Base-by-base conservation (phyloP, 2,888 invertebrate species). In the Conchocele bisecta region DNA sequence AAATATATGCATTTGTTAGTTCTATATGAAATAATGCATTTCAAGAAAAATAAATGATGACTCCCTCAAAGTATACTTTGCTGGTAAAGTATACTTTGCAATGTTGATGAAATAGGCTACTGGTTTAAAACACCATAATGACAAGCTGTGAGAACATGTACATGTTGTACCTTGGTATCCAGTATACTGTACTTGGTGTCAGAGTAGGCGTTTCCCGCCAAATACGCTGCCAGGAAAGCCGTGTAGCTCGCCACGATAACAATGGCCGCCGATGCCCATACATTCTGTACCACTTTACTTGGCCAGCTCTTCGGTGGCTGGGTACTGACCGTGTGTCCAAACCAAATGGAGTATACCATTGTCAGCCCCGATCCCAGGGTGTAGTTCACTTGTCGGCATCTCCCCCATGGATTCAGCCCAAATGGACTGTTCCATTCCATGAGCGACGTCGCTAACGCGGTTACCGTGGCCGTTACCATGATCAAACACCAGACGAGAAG, bases 291-390 rank as follows among this genome's bases (percentile, higher is more conserved):
- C 92, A 97, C 97, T 92, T 97, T 97, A 91, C 97, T 97, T 85
- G 98, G 97, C 98, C 98, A 98, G 80, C 97, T 97, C 92, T 98
- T 97, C 26, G 98, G 98, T 20, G 97, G 97, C 85, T 98, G 97
- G 89, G 97, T 97, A 65, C 97, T 97, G 50, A 97, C 97, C 79
- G 97, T 93, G 92, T 97, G 97, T 64, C 97, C 97, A 91, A 97
- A 97, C 61, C 97, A 93, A 65, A 97, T 93, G 26, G 97, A 97
- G 95, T 97, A 97, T 94, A 97, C 97, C 79, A 97, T 97, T 95
- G 96, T 97, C 39, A 97, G 92, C 24, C 96, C 97, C 3, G 94
- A 94, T 2, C 95, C 96, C 92, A 97, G 95, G 82, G 96, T 96
- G 91, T 97, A 97, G 91, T 97, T 97, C 91, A 96, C 96, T 86